phyloP scores from a whole-genome alignment of 2,797 vertebrate genomes.

The Acropternis orthonyx region DNA sequence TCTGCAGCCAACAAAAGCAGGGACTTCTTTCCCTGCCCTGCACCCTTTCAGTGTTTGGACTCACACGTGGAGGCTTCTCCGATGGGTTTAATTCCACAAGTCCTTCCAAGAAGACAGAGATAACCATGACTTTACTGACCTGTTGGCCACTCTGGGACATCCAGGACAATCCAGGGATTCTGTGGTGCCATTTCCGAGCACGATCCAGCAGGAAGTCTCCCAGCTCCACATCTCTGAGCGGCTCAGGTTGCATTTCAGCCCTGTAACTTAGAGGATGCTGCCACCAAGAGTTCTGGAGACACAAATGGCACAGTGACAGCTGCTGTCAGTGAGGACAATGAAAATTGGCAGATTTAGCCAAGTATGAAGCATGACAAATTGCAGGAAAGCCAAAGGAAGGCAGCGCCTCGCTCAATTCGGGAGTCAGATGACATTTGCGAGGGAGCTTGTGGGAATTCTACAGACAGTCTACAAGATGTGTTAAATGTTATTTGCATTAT shows the following conservation, averaged over 20 bases:
- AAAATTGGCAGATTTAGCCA: conserved; percentile 63
- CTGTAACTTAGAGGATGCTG: conserved; percentile 64
- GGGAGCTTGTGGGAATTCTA: conserved; percentile 64
- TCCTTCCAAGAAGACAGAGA: not conserved
- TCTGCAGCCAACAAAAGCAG: not conserved
- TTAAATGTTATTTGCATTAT: conserved; percentile 57
- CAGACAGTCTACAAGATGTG: conserved; percentile 46
- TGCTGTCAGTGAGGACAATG: conserved; percentile 53
- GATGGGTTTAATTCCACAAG: not conserved
- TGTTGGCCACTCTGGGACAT: not conserved
- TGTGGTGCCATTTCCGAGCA: not conserved
- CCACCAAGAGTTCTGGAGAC: conserved; percentile 57
- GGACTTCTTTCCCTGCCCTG: not conserved
- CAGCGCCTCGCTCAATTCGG: not conserved
- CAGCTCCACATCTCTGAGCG: not conserved
- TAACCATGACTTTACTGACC: not conserved
- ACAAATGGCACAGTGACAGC: conserved; percentile 36
- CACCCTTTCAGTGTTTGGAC: not conserved
- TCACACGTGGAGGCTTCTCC: not conserved
- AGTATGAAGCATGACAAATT: conserved; percentile 70
- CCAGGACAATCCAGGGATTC: not conserved
- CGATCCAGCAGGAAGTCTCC: not conserved
- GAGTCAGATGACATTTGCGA: conserved; percentile 63
- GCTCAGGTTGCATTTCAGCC: not conserved
- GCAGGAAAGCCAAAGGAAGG: conserved; percentile 54